Conservation (phyloP, 2,113 vertebrate species). For the Genyomyrus donnyi region DNA sequence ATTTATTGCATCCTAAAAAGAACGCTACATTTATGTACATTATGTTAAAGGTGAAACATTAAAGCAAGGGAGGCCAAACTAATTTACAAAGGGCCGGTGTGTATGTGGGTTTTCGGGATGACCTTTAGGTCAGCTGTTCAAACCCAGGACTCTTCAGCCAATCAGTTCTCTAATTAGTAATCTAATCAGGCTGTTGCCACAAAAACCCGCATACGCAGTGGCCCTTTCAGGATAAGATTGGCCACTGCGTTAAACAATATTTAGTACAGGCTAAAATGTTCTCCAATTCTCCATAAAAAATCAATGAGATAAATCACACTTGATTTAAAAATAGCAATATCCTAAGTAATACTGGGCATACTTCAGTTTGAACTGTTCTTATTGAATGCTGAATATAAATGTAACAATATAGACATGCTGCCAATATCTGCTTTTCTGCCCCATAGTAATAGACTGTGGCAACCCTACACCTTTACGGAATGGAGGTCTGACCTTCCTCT, state of each 20-base stretch:
- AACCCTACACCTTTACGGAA: constrained; percentile 47
- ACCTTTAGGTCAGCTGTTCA: too few species aligned
- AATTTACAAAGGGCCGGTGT: too few species aligned
- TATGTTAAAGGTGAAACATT: background rate
- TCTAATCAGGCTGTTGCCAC: too few species aligned
- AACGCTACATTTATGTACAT: background rate
- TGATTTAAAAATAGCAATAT: background rate
- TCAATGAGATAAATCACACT: background rate
- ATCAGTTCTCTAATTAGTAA: too few species aligned
- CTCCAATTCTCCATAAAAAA: background rate
- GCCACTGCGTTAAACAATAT: background rate
- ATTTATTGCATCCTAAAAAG: background rate
- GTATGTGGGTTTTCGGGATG: too few species aligned
- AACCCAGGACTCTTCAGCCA: too few species aligned
- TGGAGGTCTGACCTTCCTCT: constrained; percentile 43
- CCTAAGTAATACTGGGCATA: background rate
- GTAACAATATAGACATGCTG: background rate
- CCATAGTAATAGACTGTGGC: constrained; percentile 59
- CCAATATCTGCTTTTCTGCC: background rate
- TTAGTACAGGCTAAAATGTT: background rate
- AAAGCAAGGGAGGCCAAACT: background rate
- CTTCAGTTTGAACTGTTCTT: background rate
- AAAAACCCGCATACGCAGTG: too few species aligned
- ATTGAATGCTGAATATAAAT: background rate
- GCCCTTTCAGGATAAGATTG: too few species aligned